phyloP scores from a whole-genome alignment of 2,113 vertebrate genomes.

The Chroicocephalus ridibundus region DNA sequence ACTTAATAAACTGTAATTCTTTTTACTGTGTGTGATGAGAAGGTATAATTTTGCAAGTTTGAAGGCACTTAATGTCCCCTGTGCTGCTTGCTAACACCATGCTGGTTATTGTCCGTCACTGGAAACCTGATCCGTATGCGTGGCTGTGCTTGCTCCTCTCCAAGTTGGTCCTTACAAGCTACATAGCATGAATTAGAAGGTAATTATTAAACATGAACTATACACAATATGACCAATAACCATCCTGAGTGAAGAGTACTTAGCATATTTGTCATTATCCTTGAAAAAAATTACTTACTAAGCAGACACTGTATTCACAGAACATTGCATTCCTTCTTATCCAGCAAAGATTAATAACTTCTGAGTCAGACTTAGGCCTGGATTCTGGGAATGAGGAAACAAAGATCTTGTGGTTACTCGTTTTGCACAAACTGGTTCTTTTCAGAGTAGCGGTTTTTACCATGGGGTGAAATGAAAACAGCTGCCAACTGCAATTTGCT shows the following conservation, averaged over 20 bases:
- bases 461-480: neutral
- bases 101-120: neutral
- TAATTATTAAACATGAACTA: neutral
- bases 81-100: neutral
- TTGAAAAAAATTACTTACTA: neutral
- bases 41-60: neutral
- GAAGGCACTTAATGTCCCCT: neutral
- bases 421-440: slow-evolving; percentile 25
- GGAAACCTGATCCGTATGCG: neutral
- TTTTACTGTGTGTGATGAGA: neutral
- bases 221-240: neutral
- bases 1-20: neutral
- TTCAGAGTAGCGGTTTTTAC: neutral
- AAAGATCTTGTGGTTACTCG: neutral
- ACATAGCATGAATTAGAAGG: neutral
- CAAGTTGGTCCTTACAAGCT: neutral
- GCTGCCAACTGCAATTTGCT: neutral
- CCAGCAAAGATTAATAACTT: neutral
- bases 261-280: neutral
- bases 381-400: neutral
- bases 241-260: neutral
- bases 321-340: neutral
- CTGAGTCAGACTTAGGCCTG: neutral
- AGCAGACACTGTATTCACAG: neutral
- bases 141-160: neutral